phyloP scores from a whole-genome alignment of 2,113 vertebrate species.

The Phoxinus phoxinus region DNA sequence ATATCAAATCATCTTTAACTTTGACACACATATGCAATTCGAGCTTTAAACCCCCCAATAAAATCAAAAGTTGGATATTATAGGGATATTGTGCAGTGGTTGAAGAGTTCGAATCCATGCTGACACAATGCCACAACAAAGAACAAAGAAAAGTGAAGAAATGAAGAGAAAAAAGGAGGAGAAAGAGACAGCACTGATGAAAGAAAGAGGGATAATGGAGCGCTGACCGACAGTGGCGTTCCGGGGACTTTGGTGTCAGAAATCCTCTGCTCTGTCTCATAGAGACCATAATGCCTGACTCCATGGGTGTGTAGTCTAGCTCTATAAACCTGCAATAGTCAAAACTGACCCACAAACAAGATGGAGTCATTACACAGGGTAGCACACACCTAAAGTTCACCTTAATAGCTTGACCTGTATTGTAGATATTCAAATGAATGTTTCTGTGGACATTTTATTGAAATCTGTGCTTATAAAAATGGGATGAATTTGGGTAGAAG shows the following conservation, averaged over 20 bases:
- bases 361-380: slow-evolving; percentile 65
- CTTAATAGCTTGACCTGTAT: neutral
- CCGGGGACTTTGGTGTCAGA: slow-evolving; percentile 71
- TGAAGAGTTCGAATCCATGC: slow-evolving; percentile 44
- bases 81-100: neutral
- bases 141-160: slow-evolving; percentile 57
- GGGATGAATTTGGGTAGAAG: neutral
- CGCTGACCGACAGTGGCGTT: slow-evolving; percentile 72
- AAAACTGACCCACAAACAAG: slow-evolving; percentile 78
- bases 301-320: slow-evolving; percentile 83
- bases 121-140: slow-evolving; percentile 41
- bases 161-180: slow-evolving; percentile 39
- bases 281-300: slow-evolving; percentile 80
- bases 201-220: slow-evolving; percentile 63
- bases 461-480: neutral
- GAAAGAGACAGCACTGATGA: slow-evolving; percentile 34
- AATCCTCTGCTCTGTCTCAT: slow-evolving; percentile 80
- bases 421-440: neutral
- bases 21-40: neutral
- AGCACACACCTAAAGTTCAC: slow-evolving; percentile 39
- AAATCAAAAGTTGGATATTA: slow-evolving; percentile 13
- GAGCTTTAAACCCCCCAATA: neutral
- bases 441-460: slow-evolving; percentile 6
- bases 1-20: neutral
- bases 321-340: slow-evolving; percentile 85